Conservation (phyloP, 2,113 vertebrate genomes). For the Puma concolor region DNA sequence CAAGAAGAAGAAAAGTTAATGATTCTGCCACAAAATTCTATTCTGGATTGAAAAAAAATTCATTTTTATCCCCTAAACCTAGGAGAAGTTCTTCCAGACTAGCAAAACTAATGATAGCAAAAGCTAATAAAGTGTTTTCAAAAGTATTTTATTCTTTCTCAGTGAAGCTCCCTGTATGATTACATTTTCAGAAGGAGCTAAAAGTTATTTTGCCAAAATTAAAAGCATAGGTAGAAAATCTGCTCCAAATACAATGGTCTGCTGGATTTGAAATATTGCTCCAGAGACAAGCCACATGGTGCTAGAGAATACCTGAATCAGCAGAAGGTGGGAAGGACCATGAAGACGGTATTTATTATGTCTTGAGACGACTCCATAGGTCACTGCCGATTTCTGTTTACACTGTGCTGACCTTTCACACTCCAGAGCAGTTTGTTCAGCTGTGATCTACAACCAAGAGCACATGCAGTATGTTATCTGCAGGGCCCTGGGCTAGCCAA, state of each 20-base stretch:
- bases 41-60: background rate
- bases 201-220: slow-evolving; percentile 69
- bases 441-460: slow-evolving; percentile 81
- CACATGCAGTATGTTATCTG: slow-evolving; percentile 8
- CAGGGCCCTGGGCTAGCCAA: slow-evolving; percentile 37
- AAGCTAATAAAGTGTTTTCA: slow-evolving; percentile 43
- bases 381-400: slow-evolving; percentile 81
- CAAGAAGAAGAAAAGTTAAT: background rate
- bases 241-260: slow-evolving; percentile 76
- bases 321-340: slow-evolving; percentile 75
- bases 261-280: slow-evolving; percentile 70
- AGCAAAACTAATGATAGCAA: slow-evolving; percentile 32
- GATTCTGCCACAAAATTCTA: slow-evolving; percentile 35
- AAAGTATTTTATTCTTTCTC: slow-evolving; percentile 56
- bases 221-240: slow-evolving; percentile 66
- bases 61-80: slow-evolving; percentile 11
- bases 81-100: slow-evolving; percentile 36
- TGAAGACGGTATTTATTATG: slow-evolving; percentile 82
- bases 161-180: slow-evolving; percentile 4
- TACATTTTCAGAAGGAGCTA: slow-evolving; percentile 67
- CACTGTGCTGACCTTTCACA: slow-evolving; percentile 80
- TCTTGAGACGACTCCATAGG: slow-evolving; percentile 75
- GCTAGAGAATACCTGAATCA: slow-evolving; percentile 79
- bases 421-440: slow-evolving; percentile 83
- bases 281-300: slow-evolving; percentile 35